A percentile compares a stretch with the other conserved stretches of the same genome.
phyloP scores from a whole-genome alignment of 2,888 invertebrate genomes.

The Pyrgus malvae region DNA sequence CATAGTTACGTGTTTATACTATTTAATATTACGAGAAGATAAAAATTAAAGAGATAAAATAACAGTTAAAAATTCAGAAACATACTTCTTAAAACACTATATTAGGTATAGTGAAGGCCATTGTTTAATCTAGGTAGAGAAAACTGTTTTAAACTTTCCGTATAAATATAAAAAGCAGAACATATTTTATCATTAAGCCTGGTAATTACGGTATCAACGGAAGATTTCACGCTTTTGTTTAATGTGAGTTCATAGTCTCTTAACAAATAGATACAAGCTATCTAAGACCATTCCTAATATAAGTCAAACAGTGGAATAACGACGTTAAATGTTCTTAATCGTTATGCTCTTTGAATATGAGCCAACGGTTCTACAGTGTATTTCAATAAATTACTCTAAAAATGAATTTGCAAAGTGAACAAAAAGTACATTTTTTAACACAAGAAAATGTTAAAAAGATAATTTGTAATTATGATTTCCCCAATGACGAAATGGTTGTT shows the following conservation, averaged over 20 bases:
- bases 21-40: too few species aligned
- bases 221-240: neutral
- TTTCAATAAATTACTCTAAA: neutral
- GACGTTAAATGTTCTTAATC: neutral
- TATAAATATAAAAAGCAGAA: neutral
- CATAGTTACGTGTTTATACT: too few species aligned
- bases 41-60: too few species aligned
- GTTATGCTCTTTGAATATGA: neutral
- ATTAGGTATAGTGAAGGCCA: too few species aligned
- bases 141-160: too few species aligned
- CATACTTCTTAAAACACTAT: too few species aligned
- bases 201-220: neutral
- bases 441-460: slow-evolving; percentile 53
- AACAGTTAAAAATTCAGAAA: too few species aligned
- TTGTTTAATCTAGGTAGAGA: too few species aligned
- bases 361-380: neutral
- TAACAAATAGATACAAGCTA: neutral
- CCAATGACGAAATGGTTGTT: slow-evolving; percentile 37
- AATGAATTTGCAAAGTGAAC: neutral
- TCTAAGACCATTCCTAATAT: neutral
- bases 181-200: neutral
- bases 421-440: slow-evolving; percentile 38
- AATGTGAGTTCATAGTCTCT: neutral
- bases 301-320: neutral
- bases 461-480: slow-evolving; percentile 42